A percentile compares a stretch with the other conserved stretches of the same genome.
Evolutionary conservation across 2,888 invertebrate genomes (phyloP).

Genomic region (Parnassius apollo): DNA sequence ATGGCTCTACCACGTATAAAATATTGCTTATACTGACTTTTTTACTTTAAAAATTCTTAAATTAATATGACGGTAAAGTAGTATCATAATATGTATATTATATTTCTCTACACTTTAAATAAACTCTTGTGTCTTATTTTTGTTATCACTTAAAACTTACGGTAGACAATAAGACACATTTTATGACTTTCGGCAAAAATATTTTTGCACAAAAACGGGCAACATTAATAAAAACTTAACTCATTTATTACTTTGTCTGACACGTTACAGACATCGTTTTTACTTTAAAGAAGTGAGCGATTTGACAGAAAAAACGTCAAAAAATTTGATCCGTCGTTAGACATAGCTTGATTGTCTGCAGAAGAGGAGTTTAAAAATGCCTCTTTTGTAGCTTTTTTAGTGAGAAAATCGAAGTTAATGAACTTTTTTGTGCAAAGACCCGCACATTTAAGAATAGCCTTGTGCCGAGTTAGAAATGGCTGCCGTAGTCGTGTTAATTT

Average conservation of each 20-base stretch:
- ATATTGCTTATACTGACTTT: too few species aligned
- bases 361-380: slow-evolving; percentile 12
- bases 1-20: too few species aligned
- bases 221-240: slow-evolving; percentile 9
- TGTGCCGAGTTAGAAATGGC: neutral
- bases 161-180: neutral
- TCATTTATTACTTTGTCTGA: slow-evolving; percentile 6
- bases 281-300: neutral
- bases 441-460: neutral
- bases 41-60: too few species aligned
- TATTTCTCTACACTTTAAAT: too few species aligned
- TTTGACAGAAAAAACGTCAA: neutral
- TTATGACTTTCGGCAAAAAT: neutral
- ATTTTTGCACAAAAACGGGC: neutral
- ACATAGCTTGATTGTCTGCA: slow-evolving; percentile 1
- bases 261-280: slow-evolving; percentile 2
- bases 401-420: neutral
- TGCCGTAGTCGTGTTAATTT: neutral
- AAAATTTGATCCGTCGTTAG: slow-evolving; percentile 1
- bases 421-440: neutral
- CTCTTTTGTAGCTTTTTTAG: slow-evolving; percentile 11
- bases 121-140: too few species aligned
- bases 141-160: too few species aligned
- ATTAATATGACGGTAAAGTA: too few species aligned
- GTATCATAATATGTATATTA: too few species aligned